Base-by-base conservation (phyloP, 35 echinoderm and acorn worm species). In the Heliocidaris erythrogramma region DNA sequence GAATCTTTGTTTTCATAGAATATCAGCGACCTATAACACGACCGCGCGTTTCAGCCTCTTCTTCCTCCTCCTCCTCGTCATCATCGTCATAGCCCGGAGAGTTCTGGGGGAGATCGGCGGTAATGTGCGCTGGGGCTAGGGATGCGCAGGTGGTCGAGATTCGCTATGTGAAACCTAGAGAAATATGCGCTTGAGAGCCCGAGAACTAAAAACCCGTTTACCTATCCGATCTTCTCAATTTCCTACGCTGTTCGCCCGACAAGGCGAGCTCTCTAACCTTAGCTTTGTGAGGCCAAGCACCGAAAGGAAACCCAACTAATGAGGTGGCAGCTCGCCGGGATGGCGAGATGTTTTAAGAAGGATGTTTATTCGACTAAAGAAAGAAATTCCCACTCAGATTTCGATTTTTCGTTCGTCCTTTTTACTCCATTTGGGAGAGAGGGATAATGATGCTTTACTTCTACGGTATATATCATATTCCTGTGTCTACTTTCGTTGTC, bases 271-370 rank as follows among this genome's bases (percentile, higher is more conserved):
- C 87, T 89, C 87, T 89, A 48, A 89, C 31, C 31, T 48, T 42
- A 78, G 21, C 65, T 78, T 78, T 78, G 65, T 78, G 65, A 5
- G 87, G 31, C 30, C 31, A 48, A 89, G 18, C 31, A 48, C 87
- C 87, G 87, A 89, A n/a, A 89, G 87, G 87, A 89, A 89, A n/a
- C 24, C 87, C 12, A 48, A 89, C 87, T 89, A 89, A 89, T 89
- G 87, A 89, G 87, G 87, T 89, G 87, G 47, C 31, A 89, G 47
- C 47, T 32, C 31, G 87, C 14, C 87, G 87, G 32, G 87, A 78
- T 89, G 87, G 87, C 18, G 87, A 89, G 31, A 89, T 89, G 87
- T 89, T 89, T 32, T 47, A 5, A 48, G 31, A 89, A 32, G 87
- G 87, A 89, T 89, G 87, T 89, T 78, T 78, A 78, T 78, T 78